Evolutionary conservation across 2,113 vertebrate genomes (phyloP).

Genomic region (Podarcis muralis): DNA sequence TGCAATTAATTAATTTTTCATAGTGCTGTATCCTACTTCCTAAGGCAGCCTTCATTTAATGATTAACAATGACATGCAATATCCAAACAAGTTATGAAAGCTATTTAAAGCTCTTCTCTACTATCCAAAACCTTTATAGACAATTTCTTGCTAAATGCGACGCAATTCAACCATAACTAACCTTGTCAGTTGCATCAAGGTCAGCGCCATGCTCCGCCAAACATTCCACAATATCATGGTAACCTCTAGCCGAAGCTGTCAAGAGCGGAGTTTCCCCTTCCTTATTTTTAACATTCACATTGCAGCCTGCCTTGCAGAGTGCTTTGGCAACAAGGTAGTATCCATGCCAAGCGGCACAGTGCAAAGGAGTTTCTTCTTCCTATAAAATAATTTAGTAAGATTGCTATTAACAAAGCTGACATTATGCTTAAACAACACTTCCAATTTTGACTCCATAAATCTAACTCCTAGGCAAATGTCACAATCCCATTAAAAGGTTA

Average conservation of each 20-base stretch:
- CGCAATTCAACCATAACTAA: constrained; percentile 53
- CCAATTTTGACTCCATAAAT: not conserved
- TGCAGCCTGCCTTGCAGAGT: constrained; percentile 87
- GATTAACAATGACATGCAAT: not conserved
- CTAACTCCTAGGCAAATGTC: not conserved
- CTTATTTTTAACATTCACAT: constrained; percentile 88
- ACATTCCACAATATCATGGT: constrained; percentile 94
- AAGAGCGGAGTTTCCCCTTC: constrained; percentile 93
- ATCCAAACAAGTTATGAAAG: constrained; percentile 12
- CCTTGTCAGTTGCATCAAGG: constrained; percentile 91
- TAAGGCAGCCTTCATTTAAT: rapidly evolving
- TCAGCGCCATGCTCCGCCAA: constrained; percentile 87
- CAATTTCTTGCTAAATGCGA: constrained; percentile 16
- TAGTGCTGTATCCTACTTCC: not conserved
- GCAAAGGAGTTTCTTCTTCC: constrained; percentile 96
- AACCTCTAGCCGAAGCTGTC: constrained; percentile 92
- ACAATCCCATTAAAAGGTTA: not conserved
- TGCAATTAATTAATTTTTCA: constrained; percentile 4
- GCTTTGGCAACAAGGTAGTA: constrained; percentile 89
- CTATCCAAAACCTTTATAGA: not conserved
- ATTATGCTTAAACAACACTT: not conserved
- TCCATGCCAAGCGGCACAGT: constrained; percentile 97
- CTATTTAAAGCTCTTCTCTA: not conserved
- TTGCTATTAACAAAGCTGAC: not conserved
- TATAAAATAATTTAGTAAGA: constrained; percentile 55